phyloP scores from a whole-genome alignment of 2,113 vertebrate genomes.

The Scortum barcoo region DNA sequence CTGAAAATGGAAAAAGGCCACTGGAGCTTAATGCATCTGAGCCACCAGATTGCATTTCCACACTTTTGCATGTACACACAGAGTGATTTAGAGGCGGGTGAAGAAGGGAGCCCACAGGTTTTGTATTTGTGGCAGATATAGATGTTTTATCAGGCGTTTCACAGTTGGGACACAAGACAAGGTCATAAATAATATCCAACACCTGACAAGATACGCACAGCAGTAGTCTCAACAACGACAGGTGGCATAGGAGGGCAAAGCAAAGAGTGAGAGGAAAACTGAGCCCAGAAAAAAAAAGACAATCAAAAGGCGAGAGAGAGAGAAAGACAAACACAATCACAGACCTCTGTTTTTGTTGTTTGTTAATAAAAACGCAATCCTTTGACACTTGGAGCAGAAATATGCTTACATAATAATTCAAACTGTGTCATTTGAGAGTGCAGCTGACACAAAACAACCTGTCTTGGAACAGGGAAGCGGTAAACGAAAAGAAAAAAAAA shows the following conservation, averaged over 20 bases:
- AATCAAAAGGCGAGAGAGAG: constrained; percentile 58
- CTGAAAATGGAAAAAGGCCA: neutral
- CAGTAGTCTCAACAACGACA: constrained; percentile 80
- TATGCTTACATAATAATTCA: constrained; percentile 51
- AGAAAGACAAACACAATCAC: constrained; percentile 73
- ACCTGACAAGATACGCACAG: constrained; percentile 85
- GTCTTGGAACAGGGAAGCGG: constrained; percentile 52
- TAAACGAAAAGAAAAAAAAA: too few relatives aligned
- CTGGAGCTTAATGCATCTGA: neutral
- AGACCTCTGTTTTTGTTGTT: constrained; percentile 61
- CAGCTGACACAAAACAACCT: constrained; percentile 58
- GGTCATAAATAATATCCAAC: constrained; percentile 88
- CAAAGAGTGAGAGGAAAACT: constrained; percentile 73
- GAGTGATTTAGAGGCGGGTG: constrained; percentile 14
- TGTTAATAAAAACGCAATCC: constrained; percentile 53
- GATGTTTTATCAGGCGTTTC: constrained; percentile 87
- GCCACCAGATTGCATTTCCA: constrained; percentile 2
- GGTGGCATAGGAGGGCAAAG: constrained; percentile 79
- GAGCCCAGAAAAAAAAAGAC: constrained; percentile 60
- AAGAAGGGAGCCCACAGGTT: constrained; percentile 58
- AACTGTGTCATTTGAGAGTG: constrained; percentile 53
- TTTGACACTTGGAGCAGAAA: constrained; percentile 62
- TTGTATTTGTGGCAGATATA: constrained; percentile 85
- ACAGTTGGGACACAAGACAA: constrained; percentile 88
- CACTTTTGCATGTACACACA: neutral